Base-by-base conservation (phyloP, 2,797 vertebrate species). In the Alcedo quadribrachys region DNA sequence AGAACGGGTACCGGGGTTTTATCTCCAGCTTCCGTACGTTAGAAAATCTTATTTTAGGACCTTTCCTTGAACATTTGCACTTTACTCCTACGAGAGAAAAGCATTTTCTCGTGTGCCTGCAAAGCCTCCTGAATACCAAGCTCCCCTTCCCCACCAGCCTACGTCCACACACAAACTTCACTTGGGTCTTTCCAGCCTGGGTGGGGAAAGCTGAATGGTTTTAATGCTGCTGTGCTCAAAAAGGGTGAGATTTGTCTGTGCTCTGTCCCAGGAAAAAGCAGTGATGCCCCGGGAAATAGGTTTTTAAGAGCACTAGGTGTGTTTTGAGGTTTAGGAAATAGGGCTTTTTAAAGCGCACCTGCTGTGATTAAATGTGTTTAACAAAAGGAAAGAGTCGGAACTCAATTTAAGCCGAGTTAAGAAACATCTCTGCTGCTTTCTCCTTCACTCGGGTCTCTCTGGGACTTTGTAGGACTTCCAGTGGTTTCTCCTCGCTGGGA, bases 21-120 rank as follows among this genome's bases (percentile, higher is more conserved):
- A 99, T 98, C 98, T 99, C 99, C 98, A 99, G 98, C 97, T 99
- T 99, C 97, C 99, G 98, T 7, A 99, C 99, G 7, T 99, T 99
- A 97, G 99, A 99, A 94, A 99, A 99, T 85, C 99, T 97, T 96
- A 99, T 99, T 98, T 99, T 99, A 65, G 99, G 99, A 48, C 99
- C 99, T 98, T 99, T 99, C 73, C 99, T 98, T 78, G 98, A 99
- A 93, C 99, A 99, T 81, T 99, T 98, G 98, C 99, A 99, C 97
- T 99, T 99, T 95, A 99, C 99, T 22, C 98, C 99, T 99, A 90
- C 27, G 77, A 94, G 84, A 96, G 73, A 95, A 86, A 86, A 94
- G 85, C 80, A 71, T 74, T 94, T 94, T 74, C 76, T 81, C 79
- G 61, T 50, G 82, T 20, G 69, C 57, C 66, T 77, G 81, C 86